Conservation (phyloP, 23 tunicate genomes). For the Aplidium turbinatum region DNA sequence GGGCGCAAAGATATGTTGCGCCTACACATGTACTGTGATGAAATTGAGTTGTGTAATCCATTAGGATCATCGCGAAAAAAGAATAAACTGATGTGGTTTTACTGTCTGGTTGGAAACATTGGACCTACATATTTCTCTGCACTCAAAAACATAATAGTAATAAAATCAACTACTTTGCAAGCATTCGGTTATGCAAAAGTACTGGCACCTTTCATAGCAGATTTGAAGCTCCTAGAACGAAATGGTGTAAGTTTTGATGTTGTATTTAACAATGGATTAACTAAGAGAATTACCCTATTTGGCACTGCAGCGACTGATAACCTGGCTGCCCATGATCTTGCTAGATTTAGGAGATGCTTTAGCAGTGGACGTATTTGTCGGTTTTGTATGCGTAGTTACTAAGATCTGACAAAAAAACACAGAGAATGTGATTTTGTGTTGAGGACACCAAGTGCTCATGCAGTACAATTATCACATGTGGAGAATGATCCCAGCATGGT, state of each 20-base stretch:
- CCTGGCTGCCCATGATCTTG: constrained; percentile 29
- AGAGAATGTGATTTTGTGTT: constrained; percentile 7
- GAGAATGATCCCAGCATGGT: neutral
- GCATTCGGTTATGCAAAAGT: neutral
- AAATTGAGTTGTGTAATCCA: constrained; percentile 19
- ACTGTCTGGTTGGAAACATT: constrained; percentile 34
- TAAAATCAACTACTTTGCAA: constrained; percentile 2
- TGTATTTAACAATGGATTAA: constrained; percentile 4
- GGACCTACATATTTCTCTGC: constrained; percentile 10
- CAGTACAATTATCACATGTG: constrained; percentile 4
- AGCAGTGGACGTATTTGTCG: constrained; percentile 26
- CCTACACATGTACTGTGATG: constrained; percentile 28
- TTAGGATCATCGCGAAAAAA: constrained; percentile 15
- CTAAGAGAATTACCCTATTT: too few relatives aligned
- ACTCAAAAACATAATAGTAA: constrained; percentile 18
- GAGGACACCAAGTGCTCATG: neutral
- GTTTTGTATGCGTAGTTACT: constrained; percentile 3
- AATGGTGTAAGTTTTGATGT: too few relatives aligned
- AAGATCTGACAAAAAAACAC: constrained; percentile 5
- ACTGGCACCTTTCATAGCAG: constrained; percentile 17
- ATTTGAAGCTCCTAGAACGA: constrained; percentile 4
- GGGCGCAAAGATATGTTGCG: constrained; percentile 1
- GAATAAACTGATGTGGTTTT: constrained; percentile 30
- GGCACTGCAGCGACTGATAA: constrained; percentile 27
- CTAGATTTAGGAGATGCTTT: constrained; percentile 8